A percentile compares a stretch with the other conserved stretches of the same genome.
phyloP scores from a whole-genome alignment of 1,140 invertebrate genomes.

The Drosophila lacertosa region DNA sequence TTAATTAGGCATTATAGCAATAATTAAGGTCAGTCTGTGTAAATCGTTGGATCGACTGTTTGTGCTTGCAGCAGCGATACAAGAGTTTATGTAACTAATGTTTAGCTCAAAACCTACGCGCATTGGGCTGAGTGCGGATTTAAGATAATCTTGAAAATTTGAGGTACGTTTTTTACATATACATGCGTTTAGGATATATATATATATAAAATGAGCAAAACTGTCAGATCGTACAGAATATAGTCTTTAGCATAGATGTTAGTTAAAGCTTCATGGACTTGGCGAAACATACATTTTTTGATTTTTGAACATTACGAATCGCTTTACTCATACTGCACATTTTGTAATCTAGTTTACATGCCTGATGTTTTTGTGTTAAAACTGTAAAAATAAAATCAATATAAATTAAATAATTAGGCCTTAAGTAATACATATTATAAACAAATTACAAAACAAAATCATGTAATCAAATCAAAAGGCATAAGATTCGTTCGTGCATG shows the following conservation, averaged over 20 bases:
- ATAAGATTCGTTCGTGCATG: conserved; percentile 21
- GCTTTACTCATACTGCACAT: conserved; percentile 49
- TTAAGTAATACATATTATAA: conserved; percentile 50
- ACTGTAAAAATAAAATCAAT: conserved; percentile 64
- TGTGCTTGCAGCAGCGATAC: conserved; percentile 26
- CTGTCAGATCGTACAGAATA: conserved; percentile 51
- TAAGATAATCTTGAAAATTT: conserved; percentile 24
- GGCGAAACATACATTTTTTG: conserved; percentile 33
- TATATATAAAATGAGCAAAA: conserved; percentile 23
- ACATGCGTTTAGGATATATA: conserved; percentile 23
- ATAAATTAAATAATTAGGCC: conserved; percentile 50
- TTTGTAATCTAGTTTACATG: conserved; percentile 65
- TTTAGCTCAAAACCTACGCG: conserved; percentile 67
- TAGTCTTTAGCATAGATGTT: conserved; percentile 67
- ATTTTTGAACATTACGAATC: conserved; percentile 23
- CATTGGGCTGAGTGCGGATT: conserved; percentile 43
- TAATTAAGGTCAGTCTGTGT: conserved; percentile 63
- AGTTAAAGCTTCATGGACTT: conserved; percentile 65
- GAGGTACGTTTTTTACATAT: conserved; percentile 25
- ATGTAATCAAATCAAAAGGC: conserved; percentile 41
- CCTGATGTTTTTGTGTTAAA: conserved; percentile 68
- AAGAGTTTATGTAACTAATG: conserved; percentile 62
- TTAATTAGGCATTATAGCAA: conserved; percentile 58
- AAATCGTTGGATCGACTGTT: conserved; percentile 35
- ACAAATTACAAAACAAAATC: conserved; percentile 15